These are phyloP conservation scores for Nomada fabriciana DNA, from an alignment of 2,888 invertebrate genomes.

Conservation along the genomic window DNA sequence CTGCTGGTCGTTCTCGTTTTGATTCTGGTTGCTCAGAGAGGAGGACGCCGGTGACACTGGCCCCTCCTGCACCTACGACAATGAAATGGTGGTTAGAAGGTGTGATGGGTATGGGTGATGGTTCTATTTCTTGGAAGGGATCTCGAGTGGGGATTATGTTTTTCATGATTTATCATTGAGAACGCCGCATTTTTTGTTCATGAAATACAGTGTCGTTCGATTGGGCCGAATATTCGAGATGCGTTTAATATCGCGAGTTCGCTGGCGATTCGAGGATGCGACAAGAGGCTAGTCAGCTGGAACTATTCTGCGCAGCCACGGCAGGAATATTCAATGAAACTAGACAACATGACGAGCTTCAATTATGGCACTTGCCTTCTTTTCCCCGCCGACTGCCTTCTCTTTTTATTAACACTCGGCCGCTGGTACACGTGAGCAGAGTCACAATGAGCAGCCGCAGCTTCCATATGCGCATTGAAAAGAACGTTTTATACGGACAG, in stretches of 20 bases:
- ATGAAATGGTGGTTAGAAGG: background rate
- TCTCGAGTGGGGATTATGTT: no score
- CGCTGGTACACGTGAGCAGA: background rate
- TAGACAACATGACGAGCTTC: constrained; percentile 4
- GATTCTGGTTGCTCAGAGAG: constrained; percentile 82
- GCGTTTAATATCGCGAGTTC: no score
- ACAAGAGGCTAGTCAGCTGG: background rate
- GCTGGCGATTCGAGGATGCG: background rate
- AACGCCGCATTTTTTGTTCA: no score
- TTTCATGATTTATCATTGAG: no score
- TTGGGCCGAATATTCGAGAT: no score
- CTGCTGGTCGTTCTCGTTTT: constrained; percentile 82
- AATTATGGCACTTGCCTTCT: constrained; percentile 29
- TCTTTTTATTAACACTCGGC: constrained; percentile 2
- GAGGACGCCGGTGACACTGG: constrained; percentile 83
- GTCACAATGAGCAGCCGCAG: background rate
- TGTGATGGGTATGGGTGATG: no score
- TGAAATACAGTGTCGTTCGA: no score
- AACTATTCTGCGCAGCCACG: background rate
- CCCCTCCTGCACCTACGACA: constrained; percentile 79
- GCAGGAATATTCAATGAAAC: constrained; percentile 29
- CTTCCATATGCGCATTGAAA: background rate
- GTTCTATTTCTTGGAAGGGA: background rate
- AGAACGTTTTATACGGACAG: background rate
- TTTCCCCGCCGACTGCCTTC: background rate